Evolutionary conservation across 2,113 vertebrate genomes (phyloP), one percentile per base, ranked within the genome.

Genomic region (Albula goreensis): DNA sequence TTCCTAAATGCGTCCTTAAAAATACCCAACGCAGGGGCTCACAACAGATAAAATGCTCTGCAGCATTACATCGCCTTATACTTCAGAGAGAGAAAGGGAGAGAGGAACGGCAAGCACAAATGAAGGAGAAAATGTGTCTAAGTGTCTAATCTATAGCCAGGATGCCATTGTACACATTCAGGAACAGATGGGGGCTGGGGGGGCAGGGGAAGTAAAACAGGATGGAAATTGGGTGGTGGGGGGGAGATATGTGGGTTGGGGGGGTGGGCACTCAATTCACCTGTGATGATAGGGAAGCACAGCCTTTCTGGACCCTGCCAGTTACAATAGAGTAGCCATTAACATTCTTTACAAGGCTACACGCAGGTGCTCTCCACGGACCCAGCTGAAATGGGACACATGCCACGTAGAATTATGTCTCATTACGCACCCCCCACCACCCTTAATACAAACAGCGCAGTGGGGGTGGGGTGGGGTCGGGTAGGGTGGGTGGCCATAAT

Each of bases 201-300:
- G 19, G 63, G n/a, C 12, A 31, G n/a, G 22, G 70, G 70, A 74
- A n/a, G 31, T 74, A 25, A 31, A 31, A 74, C 25, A 31, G 70
- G 70, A 25, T 74, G 70, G 70, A 74, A 31, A 74, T 74, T 74
- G 70, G 70, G 70, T 74, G 8, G n/a, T 22, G 22, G 22, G 70
- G 22, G 5, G 70, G 70, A 2, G n/a, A 19, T 4, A 66, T 15
- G 4, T 19, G 25, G 22, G 70, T 19, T n/a, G n/a, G 25, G 70
- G 19, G 60, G 7, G 48, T 17, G 48, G 78, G 13, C 78, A 80
- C 50, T 80, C 50, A 50, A 17, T 80, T 15, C 78, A 80, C 78
- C 78, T 50, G 48, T 50, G 50, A 80, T 80, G 78, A 80, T 80
- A 50, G 78, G 78, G 41, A 50, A 80, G 17, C 78, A 80, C 78